Percentiles rank a stretch among this genome's conserved stretches.
phyloP scores from a whole-genome alignment of 1,140 invertebrate species.

The Sinonovacula constricta region DNA sequence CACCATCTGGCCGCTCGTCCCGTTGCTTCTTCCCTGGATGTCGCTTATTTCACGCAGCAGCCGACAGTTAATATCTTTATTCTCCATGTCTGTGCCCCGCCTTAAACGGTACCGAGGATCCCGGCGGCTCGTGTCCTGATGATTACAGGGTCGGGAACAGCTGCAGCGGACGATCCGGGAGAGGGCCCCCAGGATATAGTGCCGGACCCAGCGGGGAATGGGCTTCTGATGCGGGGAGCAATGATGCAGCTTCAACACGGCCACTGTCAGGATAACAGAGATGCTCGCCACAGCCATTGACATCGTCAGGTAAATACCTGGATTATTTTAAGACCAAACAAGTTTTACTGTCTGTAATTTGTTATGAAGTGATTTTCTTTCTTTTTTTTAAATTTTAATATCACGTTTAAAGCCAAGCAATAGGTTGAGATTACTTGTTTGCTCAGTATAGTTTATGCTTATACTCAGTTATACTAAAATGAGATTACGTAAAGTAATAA shows the following conservation, averaged over 20 bases:
- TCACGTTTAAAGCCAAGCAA: no score
- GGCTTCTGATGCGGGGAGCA: conserved; percentile 65
- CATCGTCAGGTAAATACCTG: conserved; percentile 77
- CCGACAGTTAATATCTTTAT: neutral
- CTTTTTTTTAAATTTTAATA: no score
- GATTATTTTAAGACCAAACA: no score
- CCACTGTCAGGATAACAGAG: conserved; percentile 81
- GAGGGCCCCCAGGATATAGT: conserved; percentile 53
- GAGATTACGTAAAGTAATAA: no score
- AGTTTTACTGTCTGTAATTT: no score
- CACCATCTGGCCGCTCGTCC: neutral
- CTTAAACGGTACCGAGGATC: conserved; percentile 23
- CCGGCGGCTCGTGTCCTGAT: neutral
- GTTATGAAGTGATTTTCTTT: no score
- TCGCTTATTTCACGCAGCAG: neutral
- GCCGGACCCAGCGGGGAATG: conserved; percentile 67
- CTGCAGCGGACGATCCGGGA: conserved; percentile 57
- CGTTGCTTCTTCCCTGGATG: neutral
- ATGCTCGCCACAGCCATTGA: conserved; percentile 81
- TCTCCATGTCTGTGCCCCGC: neutral
- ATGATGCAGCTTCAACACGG: conserved; percentile 76
- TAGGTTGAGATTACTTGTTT: no score
- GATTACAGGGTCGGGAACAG: conserved; percentile 9
- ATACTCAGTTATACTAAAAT: no score
- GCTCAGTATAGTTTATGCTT: no score